Evolutionary conservation across 2,113 vertebrate species (phyloP).

Genomic region (Pangasianodon hypophthalmus): DNA sequence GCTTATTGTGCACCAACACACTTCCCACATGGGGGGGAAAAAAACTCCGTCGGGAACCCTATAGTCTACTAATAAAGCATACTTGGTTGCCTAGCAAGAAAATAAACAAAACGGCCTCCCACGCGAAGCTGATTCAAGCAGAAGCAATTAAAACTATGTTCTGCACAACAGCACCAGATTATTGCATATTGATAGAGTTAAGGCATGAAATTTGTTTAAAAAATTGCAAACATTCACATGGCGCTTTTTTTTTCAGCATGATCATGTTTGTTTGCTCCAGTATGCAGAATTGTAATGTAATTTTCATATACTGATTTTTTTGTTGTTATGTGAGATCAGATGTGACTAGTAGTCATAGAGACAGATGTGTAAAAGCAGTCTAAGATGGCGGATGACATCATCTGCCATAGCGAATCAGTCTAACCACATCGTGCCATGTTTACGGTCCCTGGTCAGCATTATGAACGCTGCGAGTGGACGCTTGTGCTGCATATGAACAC

Average conservation of each 20-base stretch:
- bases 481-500: background rate
- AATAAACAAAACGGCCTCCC: background rate
- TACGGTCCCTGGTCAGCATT: background rate
- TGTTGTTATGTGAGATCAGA: background rate
- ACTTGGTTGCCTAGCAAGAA: slow-evolving; percentile 6
- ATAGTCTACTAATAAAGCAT: background rate
- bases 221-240: background rate
- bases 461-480: background rate
- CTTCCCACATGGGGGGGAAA: background rate
- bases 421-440: background rate
- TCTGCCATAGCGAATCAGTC: background rate
- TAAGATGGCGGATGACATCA: background rate
- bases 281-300: background rate
- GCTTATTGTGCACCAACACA: background rate
- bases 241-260: background rate
- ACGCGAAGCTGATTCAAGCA: background rate
- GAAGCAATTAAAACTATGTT: background rate
- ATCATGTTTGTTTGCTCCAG: background rate
- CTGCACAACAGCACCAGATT: background rate
- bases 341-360: background rate
- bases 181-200: background rate
- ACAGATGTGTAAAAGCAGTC: background rate
- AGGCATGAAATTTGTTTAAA: background rate
- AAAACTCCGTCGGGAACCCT: background rate
- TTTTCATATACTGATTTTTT: background rate